A percentile compares a stretch with the other conserved stretches of the same genome.
These are phyloP conservation scores for Falco punctatus DNA, from an alignment of 2,113 vertebrate genomes.

Conservation along the genomic window DNA sequence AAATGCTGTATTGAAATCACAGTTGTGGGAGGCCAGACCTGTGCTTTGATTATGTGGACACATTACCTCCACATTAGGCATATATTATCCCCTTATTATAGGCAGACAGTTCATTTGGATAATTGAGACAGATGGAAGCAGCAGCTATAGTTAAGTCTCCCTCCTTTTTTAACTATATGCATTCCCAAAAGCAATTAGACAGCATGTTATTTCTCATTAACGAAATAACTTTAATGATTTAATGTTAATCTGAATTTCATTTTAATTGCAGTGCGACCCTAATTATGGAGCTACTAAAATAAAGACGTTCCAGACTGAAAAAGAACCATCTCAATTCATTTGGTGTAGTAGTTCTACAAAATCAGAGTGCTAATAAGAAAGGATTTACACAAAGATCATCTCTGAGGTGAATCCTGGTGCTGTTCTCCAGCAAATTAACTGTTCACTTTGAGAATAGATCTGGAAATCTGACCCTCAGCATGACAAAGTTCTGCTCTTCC, in stretches of 20 bases:
- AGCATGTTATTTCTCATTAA: neutral
- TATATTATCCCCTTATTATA: neutral
- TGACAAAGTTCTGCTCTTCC: neutral
- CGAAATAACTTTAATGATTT: neutral
- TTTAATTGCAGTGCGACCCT: neutral
- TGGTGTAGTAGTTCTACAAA: neutral
- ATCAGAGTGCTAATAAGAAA: neutral
- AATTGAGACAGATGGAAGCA: conserved; percentile 3
- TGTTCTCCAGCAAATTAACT: neutral
- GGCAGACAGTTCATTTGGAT: neutral
- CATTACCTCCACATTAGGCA: neutral
- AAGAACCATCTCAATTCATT: neutral
- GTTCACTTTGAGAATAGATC: neutral
- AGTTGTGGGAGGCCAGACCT: neutral
- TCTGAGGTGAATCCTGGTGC: neutral
- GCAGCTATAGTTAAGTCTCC: neutral
- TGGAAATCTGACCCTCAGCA: neutral
- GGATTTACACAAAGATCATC: neutral
- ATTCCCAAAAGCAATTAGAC: neutral
- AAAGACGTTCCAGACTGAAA: neutral
- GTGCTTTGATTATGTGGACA: neutral
- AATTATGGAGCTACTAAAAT: neutral
- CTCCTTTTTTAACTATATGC: neutral
- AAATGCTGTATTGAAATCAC: neutral
- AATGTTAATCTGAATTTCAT: neutral